Percentiles rank a stretch among this genome's conserved stretches.
Evolutionary conservation across 2,113 vertebrate genomes (phyloP).

Genomic region (Malurus alboscapulatus): DNA sequence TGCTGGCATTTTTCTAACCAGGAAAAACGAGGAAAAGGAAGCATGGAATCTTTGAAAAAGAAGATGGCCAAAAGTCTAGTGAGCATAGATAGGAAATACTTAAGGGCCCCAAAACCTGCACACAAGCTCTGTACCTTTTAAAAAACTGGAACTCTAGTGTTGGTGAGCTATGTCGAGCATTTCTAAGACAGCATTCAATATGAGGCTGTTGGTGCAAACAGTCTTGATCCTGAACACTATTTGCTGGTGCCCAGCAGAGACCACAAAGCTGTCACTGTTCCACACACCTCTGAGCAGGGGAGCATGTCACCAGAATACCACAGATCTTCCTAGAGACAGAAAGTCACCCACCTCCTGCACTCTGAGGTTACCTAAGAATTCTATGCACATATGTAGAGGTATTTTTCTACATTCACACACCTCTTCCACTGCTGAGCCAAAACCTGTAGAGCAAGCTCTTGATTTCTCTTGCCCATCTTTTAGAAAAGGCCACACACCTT

Average conservation of each 20-base stretch:
- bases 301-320: neutral
- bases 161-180: neutral
- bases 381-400: neutral
- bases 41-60: neutral
- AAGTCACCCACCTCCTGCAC: neutral
- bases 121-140: neutral
- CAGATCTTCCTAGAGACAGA: neutral
- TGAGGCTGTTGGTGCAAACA: neutral
- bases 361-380: neutral
- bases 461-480: neutral
- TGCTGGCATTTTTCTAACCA: slow-evolving; percentile 9
- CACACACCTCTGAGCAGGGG: neutral
- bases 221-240: neutral
- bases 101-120: neutral
- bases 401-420: neutral
- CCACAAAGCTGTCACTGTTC: neutral
- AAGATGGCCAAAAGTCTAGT: neutral
- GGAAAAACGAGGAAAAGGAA: slow-evolving; percentile 1
- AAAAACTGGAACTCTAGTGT: neutral
- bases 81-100: neutral
- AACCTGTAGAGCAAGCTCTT: neutral
- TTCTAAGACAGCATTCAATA: neutral
- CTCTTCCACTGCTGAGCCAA: neutral
- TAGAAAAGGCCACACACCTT: neutral
- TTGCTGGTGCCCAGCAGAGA: neutral